Base-by-base conservation (phyloP, 2,797 vertebrate species). In the Chiloscyllium punctatum region DNA sequence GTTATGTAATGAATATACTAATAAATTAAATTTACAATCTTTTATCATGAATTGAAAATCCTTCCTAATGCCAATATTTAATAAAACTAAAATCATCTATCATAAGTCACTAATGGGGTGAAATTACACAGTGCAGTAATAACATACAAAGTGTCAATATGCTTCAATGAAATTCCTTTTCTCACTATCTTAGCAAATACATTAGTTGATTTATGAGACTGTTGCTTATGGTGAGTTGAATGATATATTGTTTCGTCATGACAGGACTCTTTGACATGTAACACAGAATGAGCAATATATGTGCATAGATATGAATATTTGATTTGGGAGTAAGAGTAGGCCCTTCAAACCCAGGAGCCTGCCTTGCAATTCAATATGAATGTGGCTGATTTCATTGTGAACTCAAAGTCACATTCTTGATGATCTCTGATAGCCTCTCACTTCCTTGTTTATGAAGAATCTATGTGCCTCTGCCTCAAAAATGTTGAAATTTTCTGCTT, bases 21-120 rank as follows among this genome's bases (percentile, higher is more conserved):
- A 94, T 94, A 94, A 94, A 94, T 74, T 94, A 94, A 94, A 74
- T 94, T 94, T 94, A 72, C 27, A 42, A 94, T 91, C 94, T 74
- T 48, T 71, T 74, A 94, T 74, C 94, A 53, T 74, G 69, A 74
- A 74, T 94, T 94, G 94, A 94, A 48, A 94, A 72, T 94, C 69
- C 69, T 74, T 33, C 74, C 37, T 42, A 74, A 51, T 94, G 94
- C 69, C 94, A 94, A 51, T 27, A 94, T 74, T 72, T 74, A 42
- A 42, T 72, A 71, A 94, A 84, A 72, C 16, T 94, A 69, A 51
- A 30, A n/a, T 37, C 57, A 94, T 74, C 37, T 51, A 94, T 74
- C 94, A 51, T 94, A 74, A 51, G 42, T 4, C 42, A 71, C 37
- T 74, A 94, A 94, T 53, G n/a, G n/a, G 68, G 69, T 94, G 69